Percentiles rank a stretch among this genome's conserved stretches.
Evolutionary conservation across 1,140 invertebrate genomes (phyloP).

Genomic region (Macrocentrus cingulum): DNA sequence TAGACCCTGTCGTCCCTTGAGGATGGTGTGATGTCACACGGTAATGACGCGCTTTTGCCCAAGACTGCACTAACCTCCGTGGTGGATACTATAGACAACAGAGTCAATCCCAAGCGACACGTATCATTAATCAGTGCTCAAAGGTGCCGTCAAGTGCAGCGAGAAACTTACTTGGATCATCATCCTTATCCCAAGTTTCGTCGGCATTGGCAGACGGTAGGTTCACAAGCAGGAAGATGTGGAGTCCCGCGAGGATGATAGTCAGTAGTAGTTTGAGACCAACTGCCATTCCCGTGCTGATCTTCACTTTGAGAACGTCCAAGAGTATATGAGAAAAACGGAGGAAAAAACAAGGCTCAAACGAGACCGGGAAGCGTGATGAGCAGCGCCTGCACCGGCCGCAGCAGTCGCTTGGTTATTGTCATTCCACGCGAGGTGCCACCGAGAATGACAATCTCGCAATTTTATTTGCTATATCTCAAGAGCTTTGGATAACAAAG

Average conservation of each 20-base stretch:
- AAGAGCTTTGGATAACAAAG: background rate
- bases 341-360: background rate
- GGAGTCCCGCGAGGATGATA: constrained; percentile 42
- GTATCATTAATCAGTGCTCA: constrained; percentile 2
- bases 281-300: constrained; percentile 20
- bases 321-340: background rate
- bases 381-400: constrained; percentile 14
- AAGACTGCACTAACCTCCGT: constrained; percentile 78
- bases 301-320: background rate
- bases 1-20: constrained; percentile 80
- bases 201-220: constrained; percentile 47
- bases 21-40: constrained; percentile 80
- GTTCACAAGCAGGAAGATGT: constrained; percentile 45
- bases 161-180: constrained; percentile 47
- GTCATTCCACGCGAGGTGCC: constrained; percentile 13
- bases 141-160: background rate
- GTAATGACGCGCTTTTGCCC: constrained; percentile 73
- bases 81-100: constrained; percentile 68
- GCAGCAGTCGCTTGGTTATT: constrained; percentile 15
- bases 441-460: constrained; percentile 12
- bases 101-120: constrained; percentile 11
- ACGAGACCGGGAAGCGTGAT: constrained; percentile 10
- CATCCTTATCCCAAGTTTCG: constrained; percentile 54
- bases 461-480: too few relatives aligned
- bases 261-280: constrained; percentile 33